Percentiles rank a stretch among this genome's conserved stretches.
Evolutionary conservation across 2,888 invertebrate genomes (phyloP).

Genomic region (Malacosoma neustria): DNA sequence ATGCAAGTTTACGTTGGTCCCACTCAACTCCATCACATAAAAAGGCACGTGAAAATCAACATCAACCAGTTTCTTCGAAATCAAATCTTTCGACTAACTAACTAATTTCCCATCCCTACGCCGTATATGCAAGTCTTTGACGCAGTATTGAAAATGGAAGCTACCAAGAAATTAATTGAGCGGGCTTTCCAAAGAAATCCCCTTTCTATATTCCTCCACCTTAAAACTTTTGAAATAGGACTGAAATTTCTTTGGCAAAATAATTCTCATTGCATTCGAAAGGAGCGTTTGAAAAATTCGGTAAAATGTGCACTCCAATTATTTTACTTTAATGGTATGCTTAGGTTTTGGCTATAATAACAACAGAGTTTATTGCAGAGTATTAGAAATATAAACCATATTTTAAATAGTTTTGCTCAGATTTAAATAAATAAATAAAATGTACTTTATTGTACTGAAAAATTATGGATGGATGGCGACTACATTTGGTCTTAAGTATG

Average conservation of each 20-base stretch:
- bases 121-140: conserved; percentile 22
- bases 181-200: conserved; percentile 25
- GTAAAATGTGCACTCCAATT: neutral
- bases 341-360: neutral
- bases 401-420: too few relatives aligned
- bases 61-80: too few relatives aligned
- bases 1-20: too few relatives aligned
- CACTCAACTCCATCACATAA: too few relatives aligned
- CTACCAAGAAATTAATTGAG: conserved; percentile 45
- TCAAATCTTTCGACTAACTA: too few relatives aligned
- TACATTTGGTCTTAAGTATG: too few relatives aligned
- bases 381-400: too few relatives aligned
- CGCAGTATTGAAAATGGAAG: conserved; percentile 32
- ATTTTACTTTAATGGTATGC: neutral
- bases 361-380: too few relatives aligned
- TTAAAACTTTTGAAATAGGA: neutral
- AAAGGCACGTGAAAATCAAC: too few relatives aligned
- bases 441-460: too few relatives aligned
- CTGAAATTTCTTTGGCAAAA: neutral
- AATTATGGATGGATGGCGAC: too few relatives aligned
- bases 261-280: neutral
- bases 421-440: too few relatives aligned
- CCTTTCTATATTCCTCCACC: conserved; percentile 15
- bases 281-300: neutral
- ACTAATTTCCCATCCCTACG: neutral